Conservation (phyloP, 2,113 vertebrate genomes). For the Ameiurus melas region DNA sequence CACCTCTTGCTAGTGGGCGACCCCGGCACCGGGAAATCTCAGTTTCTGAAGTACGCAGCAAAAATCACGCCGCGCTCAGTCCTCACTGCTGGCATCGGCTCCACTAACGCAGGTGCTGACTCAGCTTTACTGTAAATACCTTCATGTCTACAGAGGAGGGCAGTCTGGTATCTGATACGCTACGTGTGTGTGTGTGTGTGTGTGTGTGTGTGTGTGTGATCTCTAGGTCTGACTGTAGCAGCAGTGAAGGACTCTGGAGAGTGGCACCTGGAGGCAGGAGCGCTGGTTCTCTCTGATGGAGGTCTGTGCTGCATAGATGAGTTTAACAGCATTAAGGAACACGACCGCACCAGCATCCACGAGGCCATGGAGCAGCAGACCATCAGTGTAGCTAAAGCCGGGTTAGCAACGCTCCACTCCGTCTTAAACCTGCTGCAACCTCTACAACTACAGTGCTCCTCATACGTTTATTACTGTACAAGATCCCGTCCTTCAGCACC, state of each 20-base stretch:
- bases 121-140: neutral
- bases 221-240: slow-evolving; percentile 71
- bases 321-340: slow-evolving; percentile 96
- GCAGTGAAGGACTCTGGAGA: slow-evolving; percentile 76
- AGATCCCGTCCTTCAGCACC: neutral
- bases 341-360: slow-evolving; percentile 94
- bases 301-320: slow-evolving; percentile 98
- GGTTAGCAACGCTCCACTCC: slow-evolving; percentile 66
- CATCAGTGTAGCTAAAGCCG: slow-evolving; percentile 96
- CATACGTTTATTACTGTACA: neutral
- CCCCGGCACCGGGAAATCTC: slow-evolving; percentile 96
- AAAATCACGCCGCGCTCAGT: slow-evolving; percentile 93
- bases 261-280: slow-evolving; percentile 77
- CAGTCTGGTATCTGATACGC: neutral
- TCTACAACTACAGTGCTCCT: neutral
- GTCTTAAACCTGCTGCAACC: neutral
- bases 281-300: slow-evolving; percentile 90
- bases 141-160: neutral
- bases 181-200: neutral
- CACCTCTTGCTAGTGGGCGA: slow-evolving; percentile 95
- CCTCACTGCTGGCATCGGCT: slow-evolving; percentile 93
- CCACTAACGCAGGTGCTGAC: slow-evolving; percentile 88
- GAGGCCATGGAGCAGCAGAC: slow-evolving; percentile 98
- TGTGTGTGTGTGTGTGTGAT: neutral
- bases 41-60: slow-evolving; percentile 96